These are phyloP conservation scores for Tympanoctomys barrerae DNA, from an alignment of 2,797 vertebrate species.

Conservation along the genomic window DNA sequence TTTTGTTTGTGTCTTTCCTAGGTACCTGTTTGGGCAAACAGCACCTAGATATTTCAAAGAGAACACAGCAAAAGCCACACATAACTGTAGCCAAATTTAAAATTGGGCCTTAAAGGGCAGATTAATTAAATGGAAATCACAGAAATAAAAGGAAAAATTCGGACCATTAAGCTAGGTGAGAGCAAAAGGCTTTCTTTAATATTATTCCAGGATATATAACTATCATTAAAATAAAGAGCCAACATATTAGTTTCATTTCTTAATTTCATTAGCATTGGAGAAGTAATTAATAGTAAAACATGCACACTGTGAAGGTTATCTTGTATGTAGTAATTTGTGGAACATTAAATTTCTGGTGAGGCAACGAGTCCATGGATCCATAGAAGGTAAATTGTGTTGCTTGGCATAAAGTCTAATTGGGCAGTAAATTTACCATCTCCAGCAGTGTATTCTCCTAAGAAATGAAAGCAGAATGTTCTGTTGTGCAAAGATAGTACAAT, in stretches of 20 bases:
- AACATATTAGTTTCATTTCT: conserved; percentile 27
- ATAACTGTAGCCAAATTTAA: conserved; percentile 4
- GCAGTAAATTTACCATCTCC: conserved; percentile 59
- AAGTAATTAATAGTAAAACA: conserved; percentile 69
- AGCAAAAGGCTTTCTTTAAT: conserved; percentile 48
- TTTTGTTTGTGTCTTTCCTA: conserved; percentile 36
- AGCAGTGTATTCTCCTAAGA: conserved; percentile 49
- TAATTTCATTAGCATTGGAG: conserved; percentile 65
- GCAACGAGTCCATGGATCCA: conserved; percentile 61
- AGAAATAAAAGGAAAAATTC: conserved; percentile 45
- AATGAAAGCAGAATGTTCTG: conserved; percentile 61
- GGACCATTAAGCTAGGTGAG: background rate
- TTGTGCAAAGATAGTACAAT: conserved; percentile 54
- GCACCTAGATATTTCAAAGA: background rate
- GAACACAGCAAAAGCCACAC: background rate
- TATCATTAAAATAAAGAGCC: conserved; percentile 55
- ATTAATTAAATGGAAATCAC: conserved; percentile 58
- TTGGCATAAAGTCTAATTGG: conserved; percentile 78
- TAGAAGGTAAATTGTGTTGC: conserved; percentile 63
- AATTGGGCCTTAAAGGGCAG: background rate
- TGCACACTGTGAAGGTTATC: background rate
- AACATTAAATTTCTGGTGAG: conserved; percentile 65
- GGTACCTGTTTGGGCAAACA: background rate
- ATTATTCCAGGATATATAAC: conserved; percentile 38
- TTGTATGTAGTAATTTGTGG: conserved; percentile 51